Evolutionary conservation across 2,888 invertebrate species (phyloP).

Genomic region (Plagodis pulveraria): DNA sequence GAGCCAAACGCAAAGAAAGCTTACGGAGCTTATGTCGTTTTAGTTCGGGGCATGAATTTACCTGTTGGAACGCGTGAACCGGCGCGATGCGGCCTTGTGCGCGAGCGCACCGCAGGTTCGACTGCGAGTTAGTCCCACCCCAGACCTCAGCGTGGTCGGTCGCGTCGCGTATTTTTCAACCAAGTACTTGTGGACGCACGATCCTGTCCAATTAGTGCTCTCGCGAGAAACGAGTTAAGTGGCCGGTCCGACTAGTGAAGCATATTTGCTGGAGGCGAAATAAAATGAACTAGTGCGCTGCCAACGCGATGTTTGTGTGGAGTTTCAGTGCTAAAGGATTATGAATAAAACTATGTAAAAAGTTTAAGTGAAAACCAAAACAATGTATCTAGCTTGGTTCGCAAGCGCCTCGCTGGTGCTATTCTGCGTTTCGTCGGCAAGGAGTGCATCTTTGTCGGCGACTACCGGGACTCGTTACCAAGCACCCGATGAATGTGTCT

Average conservation of each 20-base stretch:
- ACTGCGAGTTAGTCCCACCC: conserved; percentile 80
- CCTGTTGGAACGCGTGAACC: conserved; percentile 87
- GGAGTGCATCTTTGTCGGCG: conserved; percentile 78
- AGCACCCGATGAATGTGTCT: conserved; percentile 92
- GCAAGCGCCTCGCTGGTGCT: conserved; percentile 73
- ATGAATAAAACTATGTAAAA: conserved; percentile 76
- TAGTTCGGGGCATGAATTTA: conserved; percentile 67
- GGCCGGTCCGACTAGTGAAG: conserved; percentile 77
- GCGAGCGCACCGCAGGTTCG: conserved; percentile 84
- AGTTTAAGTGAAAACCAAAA: conserved; percentile 69
- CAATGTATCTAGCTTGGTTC: conserved; percentile 75
- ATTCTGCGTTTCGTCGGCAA: conserved; percentile 68
- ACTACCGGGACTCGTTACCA: conserved; percentile 87
- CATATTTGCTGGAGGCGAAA: conserved; percentile 59
- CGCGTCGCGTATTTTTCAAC: conserved; percentile 66
- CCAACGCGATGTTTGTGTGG: conserved; percentile 66
- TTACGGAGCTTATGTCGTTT: conserved; percentile 70
- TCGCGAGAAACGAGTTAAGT: conserved; percentile 83
- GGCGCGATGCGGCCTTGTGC: conserved; percentile 85
- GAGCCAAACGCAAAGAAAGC: conserved; percentile 59
- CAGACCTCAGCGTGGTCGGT: conserved; percentile 76
- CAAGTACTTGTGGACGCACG: conserved; percentile 65
- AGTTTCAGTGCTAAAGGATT: conserved; percentile 67
- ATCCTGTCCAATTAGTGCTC: conserved; percentile 82
- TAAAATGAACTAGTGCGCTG: conserved; percentile 68